Base-by-base conservation (phyloP, 2,113 vertebrate genomes). In the Oenanthe oenanthe region DNA sequence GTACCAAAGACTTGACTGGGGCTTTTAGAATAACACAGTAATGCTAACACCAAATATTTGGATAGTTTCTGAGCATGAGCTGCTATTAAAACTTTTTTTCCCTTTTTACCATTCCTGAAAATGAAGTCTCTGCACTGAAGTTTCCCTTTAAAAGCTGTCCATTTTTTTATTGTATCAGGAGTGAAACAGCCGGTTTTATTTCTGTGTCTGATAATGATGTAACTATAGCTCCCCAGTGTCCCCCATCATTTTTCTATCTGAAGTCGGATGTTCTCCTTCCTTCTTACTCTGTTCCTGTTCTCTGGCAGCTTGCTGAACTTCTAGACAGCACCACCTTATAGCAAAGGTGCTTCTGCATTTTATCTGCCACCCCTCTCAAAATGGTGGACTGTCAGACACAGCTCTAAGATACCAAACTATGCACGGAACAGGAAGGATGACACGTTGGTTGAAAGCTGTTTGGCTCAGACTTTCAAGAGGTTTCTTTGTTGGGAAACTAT, bases 81-180 rank as follows among this genome's bases (percentile, higher is more conserved):
- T 48, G 50, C 58, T 65, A 0, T 28, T 75, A 79, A 57, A 32
- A 10, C 51, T 63, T 53, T 29, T 54, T 38, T 60, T 38, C 28
- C 3, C 2, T 80, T 80, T 83, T 74, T 85, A 13, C 20, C 3
- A 2, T 60, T 75, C 38, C 47, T 73, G 63, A 88, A 72, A 51
- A 45, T n/a, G 25, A 81, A 71, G 18, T 70, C 22, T 61, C 78
- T 89, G 67, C 57, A 50, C 50, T 88, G 68, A 53, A 92, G 31
- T 14, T 61, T 85, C 9, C 17, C 9, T 86, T 67, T 47, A n/a
- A 86, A 87, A 89, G 22, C 26, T 61, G 3, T 45, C 40, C 9
- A 1, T 8, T 31, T 31, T 7, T 45, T 3, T 4, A 34, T 61
- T 5, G 3, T 13, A n/a, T 7, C n/a, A 36, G 19, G 36, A 51